Evolutionary conservation across 2,888 invertebrate genomes (phyloP).

Genomic region (Pollenia labialis): DNA sequence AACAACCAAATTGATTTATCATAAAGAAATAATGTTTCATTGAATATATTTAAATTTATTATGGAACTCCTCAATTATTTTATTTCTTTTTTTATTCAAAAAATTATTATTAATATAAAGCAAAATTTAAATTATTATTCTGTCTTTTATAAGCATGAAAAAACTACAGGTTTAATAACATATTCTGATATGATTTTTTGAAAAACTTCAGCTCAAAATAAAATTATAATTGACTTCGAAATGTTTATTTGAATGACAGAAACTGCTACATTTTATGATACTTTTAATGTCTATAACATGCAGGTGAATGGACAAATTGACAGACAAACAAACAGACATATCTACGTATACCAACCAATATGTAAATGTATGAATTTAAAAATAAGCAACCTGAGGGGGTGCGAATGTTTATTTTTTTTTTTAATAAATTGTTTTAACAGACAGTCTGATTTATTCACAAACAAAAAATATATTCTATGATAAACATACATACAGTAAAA

Average conservation of each 20-base stretch:
- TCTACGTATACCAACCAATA: not conserved
- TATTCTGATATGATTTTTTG: slow-evolving; percentile 2
- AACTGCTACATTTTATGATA: slow-evolving; percentile 47
- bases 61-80: no score
- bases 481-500: no score
- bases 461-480: not conserved
- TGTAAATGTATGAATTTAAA: not conserved
- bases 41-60: no score
- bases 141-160: no score
- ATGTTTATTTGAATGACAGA: slow-evolving; percentile 47
- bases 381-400: slow-evolving; percentile 5
- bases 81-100: no score
- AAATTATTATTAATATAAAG: no score
- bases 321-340: not conserved
- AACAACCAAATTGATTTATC: no score
- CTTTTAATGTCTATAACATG: slow-evolving; percentile 25
- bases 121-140: no score
- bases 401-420: not conserved
- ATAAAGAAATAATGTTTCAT: no score
- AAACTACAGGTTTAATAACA: no score
- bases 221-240: slow-evolving; percentile 51
- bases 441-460: slow-evolving; percentile 28
- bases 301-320: not conserved
- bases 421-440: slow-evolving; percentile 35
- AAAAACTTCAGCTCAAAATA: slow-evolving; percentile 25